phyloP scores from a whole-genome alignment of 1,140 invertebrate genomes.

The Probaryconus sp. region DNA sequence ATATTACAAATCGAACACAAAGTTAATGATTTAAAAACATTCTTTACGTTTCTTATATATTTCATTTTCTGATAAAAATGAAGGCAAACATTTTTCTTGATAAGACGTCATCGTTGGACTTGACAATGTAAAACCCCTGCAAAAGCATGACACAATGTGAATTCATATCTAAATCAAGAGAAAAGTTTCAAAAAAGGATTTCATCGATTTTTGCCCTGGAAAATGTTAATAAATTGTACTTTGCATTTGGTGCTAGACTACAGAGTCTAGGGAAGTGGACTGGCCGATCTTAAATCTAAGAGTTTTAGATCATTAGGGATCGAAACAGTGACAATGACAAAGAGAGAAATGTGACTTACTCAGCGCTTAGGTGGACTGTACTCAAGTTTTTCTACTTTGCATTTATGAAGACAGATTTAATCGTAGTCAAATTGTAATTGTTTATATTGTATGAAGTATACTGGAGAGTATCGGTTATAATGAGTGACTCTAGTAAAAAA shows the following conservation, averaged over 20 bases:
- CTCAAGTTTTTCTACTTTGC: constrained; percentile 45
- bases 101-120: background rate
- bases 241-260: background rate
- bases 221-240: no score
- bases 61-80: constrained; percentile 2
- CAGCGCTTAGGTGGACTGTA: constrained; percentile 28
- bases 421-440: constrained; percentile 34
- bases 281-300: constrained; percentile 33
- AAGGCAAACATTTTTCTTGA: background rate
- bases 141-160: constrained; percentile 7
- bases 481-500: constrained; percentile 30
- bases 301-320: constrained; percentile 32
- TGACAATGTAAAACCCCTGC: background rate
- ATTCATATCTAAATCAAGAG: constrained; percentile 7
- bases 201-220: no score
- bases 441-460: constrained; percentile 38
- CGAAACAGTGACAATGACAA: constrained; percentile 1
- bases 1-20: no score
- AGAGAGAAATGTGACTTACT: constrained; percentile 43
- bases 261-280: constrained; percentile 17
- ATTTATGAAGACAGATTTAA: constrained; percentile 32
- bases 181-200: constrained; percentile 18
- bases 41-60: no score
- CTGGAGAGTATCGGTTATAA: constrained; percentile 18
- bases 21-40: no score